Evolutionary conservation across 2,113 vertebrate genomes (phyloP).

Genomic region (Amazona vittata): DNA sequence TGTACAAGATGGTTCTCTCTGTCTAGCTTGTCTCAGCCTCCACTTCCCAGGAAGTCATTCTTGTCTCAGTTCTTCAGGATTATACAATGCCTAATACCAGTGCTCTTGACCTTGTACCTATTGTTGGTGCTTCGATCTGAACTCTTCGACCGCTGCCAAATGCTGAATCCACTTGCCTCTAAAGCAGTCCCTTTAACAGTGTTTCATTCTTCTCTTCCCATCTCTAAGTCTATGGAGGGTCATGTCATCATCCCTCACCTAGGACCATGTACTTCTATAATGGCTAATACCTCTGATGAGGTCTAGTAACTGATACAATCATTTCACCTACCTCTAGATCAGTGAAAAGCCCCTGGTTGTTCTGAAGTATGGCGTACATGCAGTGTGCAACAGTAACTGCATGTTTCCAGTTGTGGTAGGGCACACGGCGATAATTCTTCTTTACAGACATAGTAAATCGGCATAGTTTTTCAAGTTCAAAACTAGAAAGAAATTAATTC

Average conservation of each 20-base stretch:
- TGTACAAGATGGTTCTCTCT: not conserved
- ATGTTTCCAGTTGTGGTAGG: conserved; percentile 99
- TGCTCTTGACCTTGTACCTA: not conserved
- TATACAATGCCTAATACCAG: not conserved
- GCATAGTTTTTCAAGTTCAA: conserved; percentile 95
- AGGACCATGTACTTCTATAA: not conserved
- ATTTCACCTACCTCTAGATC: conserved; percentile 88
- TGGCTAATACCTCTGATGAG: not conserved
- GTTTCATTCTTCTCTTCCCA: not conserved
- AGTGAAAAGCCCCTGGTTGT: conserved; percentile 86
- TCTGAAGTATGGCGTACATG: conserved; percentile 96
- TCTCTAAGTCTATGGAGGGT: not conserved
- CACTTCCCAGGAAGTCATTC: not conserved
- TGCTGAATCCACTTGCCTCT: not conserved
- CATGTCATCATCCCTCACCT: not conserved
- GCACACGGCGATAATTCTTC: conserved; percentile 97
- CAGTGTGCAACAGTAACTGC: conserved; percentile 95
- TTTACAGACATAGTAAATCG: conserved; percentile 98
- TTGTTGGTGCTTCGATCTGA: not conserved
- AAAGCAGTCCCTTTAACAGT: not conserved
- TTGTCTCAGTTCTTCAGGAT: not conserved
- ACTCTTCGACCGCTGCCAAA: not conserved
- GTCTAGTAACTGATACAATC: not conserved
- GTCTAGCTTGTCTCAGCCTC: not conserved
- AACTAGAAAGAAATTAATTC: conserved; percentile 74